These are phyloP conservation scores for Diadumene lineata DNA, from an alignment of 92 coral and sea anemone species.

Conservation along the genomic window DNA sequence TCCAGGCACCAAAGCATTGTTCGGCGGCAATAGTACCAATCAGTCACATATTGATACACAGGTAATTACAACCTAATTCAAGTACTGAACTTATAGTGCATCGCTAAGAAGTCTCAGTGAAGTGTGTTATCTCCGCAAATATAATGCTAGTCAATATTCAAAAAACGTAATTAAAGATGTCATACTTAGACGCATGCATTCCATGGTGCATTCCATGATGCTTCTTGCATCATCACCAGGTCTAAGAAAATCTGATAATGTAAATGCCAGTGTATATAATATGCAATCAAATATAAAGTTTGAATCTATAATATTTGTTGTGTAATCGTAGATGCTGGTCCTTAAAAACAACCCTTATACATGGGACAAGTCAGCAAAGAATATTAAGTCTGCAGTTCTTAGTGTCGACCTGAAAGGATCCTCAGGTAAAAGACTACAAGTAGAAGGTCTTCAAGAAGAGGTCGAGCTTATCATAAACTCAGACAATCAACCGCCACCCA, in stretches of 20 bases:
- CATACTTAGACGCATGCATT: too few species aligned
- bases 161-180: too few species aligned
- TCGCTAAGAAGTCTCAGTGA: too few species aligned
- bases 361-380: slow-evolving; percentile 77
- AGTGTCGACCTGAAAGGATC: slow-evolving; percentile 76
- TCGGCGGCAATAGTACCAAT: slow-evolving; percentile 22
- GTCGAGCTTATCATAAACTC: slow-evolving; percentile 55
- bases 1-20: slow-evolving; percentile 48
- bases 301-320: background rate
- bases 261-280: too few species aligned
- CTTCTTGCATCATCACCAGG: too few species aligned
- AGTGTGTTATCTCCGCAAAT: too few species aligned
- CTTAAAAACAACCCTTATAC: slow-evolving; percentile 79
- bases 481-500: slow-evolving; percentile 8
- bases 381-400: slow-evolving; percentile 66
- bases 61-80: slow-evolving; percentile 56
- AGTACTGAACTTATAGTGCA: too few species aligned
- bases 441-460: slow-evolving; percentile 64
- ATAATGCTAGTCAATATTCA: too few species aligned
- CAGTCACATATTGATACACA: slow-evolving; percentile 63
- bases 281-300: background rate
- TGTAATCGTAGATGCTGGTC: slow-evolving; percentile 59
- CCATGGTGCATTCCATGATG: too few species aligned
- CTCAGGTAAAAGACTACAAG: slow-evolving; percentile 48
- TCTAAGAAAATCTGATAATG: too few species aligned